phyloP scores from a whole-genome alignment of 2,113 vertebrate genomes.

The Brachypodius melanocephalos region DNA sequence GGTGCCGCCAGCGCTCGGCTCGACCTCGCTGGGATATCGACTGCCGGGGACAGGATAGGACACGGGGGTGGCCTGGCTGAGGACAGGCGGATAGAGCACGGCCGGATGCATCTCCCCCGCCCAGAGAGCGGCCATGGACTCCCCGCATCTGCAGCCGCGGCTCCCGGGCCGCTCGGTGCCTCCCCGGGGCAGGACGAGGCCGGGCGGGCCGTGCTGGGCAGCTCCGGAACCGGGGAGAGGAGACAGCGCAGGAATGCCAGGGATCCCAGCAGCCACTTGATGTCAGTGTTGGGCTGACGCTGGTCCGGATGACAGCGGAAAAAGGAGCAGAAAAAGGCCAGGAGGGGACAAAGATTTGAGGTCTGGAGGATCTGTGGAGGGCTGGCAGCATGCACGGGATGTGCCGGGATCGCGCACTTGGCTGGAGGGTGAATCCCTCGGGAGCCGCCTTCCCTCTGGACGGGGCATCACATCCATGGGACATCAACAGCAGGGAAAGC shows the following conservation, averaged over 20 bases:
- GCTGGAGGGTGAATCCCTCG: background rate
- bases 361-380: background rate
- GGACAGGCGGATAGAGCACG: background rate
- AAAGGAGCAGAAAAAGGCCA: background rate
- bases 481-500: background rate
- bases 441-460: background rate
- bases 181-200: background rate
- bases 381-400: background rate
- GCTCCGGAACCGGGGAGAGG: background rate
- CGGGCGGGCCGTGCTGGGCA: background rate
- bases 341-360: background rate
- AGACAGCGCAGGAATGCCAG: background rate
- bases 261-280: background rate
- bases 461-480: rapidly evolving
- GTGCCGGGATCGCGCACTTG: rapidly evolving
- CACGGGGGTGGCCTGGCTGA: background rate
- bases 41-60: background rate
- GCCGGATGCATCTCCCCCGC: background rate
- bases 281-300: background rate
- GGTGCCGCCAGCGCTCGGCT: background rate
- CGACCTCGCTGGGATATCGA: slow-evolving; percentile 9
- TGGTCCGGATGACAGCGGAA: background rate
- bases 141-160: rapidly evolving
- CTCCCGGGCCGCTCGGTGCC: background rate
- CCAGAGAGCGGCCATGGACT: rapidly evolving